Evolutionary conservation across 2,888 invertebrate species (phyloP).

Genomic region (Teleogryllus oceanicus): DNA sequence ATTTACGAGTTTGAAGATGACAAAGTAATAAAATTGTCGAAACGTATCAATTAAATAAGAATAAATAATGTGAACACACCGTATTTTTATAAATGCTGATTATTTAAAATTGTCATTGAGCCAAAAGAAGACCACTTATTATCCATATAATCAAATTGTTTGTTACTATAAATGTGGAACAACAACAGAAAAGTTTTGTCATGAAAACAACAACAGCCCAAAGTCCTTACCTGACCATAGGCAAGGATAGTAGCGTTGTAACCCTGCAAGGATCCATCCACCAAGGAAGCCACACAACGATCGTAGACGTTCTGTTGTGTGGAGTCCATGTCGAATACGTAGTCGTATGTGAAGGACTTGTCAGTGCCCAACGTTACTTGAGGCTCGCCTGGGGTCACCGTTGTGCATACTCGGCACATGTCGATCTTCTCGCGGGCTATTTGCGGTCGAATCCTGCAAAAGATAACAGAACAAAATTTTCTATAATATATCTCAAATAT

Average conservation of each 20-base stretch:
- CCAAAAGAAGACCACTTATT: no score
- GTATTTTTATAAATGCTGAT: no score
- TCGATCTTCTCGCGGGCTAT: slow-evolving; percentile 89
- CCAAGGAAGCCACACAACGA: slow-evolving; percentile 76
- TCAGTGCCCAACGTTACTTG: slow-evolving; percentile 90
- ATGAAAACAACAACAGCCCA: not conserved
- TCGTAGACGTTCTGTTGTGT: slow-evolving; percentile 76
- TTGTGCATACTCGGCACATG: slow-evolving; percentile 90
- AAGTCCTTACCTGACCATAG: slow-evolving; percentile 75
- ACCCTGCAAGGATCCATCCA: slow-evolving; percentile 90
- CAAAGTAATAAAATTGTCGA: no score
- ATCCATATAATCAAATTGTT: no score
- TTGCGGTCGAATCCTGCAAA: slow-evolving; percentile 85
- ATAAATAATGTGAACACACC: no score
- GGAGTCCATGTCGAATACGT: slow-evolving; percentile 81
- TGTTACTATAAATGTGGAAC: no score
- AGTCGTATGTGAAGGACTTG: slow-evolving; percentile 94
- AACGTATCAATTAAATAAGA: no score
- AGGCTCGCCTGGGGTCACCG: slow-evolving; percentile 83
- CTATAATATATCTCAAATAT: no score
- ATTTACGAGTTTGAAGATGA: no score
- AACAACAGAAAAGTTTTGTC: no score
- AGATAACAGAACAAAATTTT: slow-evolving; percentile 40
- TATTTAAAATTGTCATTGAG: no score
- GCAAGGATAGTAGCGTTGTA: slow-evolving; percentile 98